Conservation (phyloP, 1,140 invertebrate genomes). For the Meloidogyne hapla region DNA sequence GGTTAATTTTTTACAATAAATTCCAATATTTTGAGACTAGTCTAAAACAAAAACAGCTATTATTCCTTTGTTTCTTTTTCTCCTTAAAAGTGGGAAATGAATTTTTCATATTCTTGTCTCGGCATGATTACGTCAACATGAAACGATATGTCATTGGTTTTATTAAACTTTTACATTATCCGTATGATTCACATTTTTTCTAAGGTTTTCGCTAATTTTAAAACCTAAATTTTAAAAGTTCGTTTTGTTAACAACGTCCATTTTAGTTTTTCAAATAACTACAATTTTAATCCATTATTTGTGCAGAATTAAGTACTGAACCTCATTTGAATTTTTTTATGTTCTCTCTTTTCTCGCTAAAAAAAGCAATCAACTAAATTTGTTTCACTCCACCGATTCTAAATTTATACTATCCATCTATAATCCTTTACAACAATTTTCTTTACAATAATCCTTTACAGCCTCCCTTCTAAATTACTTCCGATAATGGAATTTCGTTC, state of each 20-base stretch:
- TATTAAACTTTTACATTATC: not conserved
- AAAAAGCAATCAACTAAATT: not conserved
- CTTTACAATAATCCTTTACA: not conserved
- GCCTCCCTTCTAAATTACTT: not conserved
- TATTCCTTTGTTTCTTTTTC: not conserved
- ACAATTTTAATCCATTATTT: no score
- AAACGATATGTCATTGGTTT: no score
- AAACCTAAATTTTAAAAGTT: not conserved
- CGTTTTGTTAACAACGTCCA: no score
- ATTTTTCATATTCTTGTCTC: not conserved
- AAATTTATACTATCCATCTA: not conserved
- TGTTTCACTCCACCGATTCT: not conserved
- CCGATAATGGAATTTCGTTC: no score
- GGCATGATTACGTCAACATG: not conserved
- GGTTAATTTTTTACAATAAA: not conserved
- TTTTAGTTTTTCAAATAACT: no score
- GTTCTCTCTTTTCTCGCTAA: no score
- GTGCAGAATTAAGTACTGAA: no score
- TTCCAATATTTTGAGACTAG: not conserved
- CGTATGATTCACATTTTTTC: not conserved
- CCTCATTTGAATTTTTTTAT: no score
- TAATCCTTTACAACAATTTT: no score
- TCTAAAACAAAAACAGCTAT: not conserved
- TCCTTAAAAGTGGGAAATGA: not conserved
- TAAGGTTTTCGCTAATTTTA: not conserved